phyloP scores from a whole-genome alignment of 2,113 vertebrate genomes.

The Xenopus tropicalis region UCB_Xtro_10.0 CM004445.2:116200501-116201000 shows the following conservation, averaged over 20 bases:
- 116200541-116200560: neutral
- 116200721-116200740: constrained; percentile 1
- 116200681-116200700: constrained; percentile 35
- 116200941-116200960: neutral
- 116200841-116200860: neutral
- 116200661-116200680: neutral
- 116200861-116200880: neutral
- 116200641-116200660: too few species aligned
- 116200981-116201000: too few species aligned
- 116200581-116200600: constrained; percentile 80
- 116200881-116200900: neutral
- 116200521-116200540: too few species aligned
- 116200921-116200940: constrained; percentile 25
- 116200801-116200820: neutral
- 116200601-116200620: constrained; percentile 61
- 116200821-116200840: neutral
- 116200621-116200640: constrained; percentile 77
- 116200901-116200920: neutral
- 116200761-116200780: too few species aligned
- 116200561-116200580: constrained; percentile 65
- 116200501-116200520: too few species aligned
- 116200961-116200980: too few species aligned
- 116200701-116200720: constrained; percentile 18
- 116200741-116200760: too few species aligned
- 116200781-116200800: neutral